Conservation (phyloP, 2,888 invertebrate genomes). For the Caenorhabditis drosophilae region DNA sequence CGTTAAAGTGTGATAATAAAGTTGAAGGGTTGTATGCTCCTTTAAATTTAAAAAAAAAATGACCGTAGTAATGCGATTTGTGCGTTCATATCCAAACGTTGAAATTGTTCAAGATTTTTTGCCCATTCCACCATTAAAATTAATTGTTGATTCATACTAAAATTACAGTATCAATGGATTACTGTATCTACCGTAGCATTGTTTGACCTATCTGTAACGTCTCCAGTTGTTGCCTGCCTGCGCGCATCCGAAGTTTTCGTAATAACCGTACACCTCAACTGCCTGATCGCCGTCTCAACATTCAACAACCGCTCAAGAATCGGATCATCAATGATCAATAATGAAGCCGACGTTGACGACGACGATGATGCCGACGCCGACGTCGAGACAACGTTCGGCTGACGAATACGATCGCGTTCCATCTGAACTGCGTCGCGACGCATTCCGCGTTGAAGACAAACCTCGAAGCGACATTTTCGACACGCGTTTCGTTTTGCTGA, state of each 20-base stretch:
- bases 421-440: constrained; percentile 52
- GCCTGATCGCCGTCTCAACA: constrained; percentile 51
- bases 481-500: constrained; percentile 66
- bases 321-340: constrained; percentile 34
- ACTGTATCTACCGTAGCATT: not conserved
- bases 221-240: constrained; percentile 74
- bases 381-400: too few species aligned
- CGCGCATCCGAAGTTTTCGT: constrained; percentile 59
- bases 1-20: too few species aligned
- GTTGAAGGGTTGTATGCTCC: too few species aligned
- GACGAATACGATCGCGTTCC: constrained; percentile 40
- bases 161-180: constrained; percentile 5
- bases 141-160: constrained; percentile 89
- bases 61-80: constrained; percentile 76
- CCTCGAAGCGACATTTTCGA: constrained; percentile 63
- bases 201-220: constrained; percentile 83
- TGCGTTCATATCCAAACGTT: constrained; percentile 86
- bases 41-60: too few species aligned
- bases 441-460: constrained; percentile 65
- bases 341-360: not conserved
- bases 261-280: constrained; percentile 51
- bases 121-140: constrained; percentile 96
- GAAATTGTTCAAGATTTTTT: constrained; percentile 92
- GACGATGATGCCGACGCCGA: too few species aligned
- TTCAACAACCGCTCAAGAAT: constrained; percentile 44